Evolutionary conservation across 2,797 vertebrate genomes (phyloP).

Genomic region (Cryptoblepharus egeriae): DNA sequence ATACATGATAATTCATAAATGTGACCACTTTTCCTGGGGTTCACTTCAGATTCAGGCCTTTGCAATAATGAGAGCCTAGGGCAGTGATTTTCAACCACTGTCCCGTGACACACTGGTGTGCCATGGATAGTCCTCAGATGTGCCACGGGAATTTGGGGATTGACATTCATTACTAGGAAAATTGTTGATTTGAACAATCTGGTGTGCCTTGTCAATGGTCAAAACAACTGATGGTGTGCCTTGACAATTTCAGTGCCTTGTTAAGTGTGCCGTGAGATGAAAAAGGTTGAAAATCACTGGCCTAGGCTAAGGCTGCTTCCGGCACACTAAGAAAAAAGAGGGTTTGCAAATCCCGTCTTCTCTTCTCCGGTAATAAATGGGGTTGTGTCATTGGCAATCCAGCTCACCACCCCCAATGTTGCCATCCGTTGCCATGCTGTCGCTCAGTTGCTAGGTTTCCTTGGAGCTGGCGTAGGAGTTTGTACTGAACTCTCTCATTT

Average conservation of each 20-base stretch:
- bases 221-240: too few species aligned
- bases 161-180: too few species aligned
- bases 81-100: too few species aligned
- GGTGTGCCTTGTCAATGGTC: too few species aligned
- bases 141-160: too few species aligned
- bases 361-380: conserved; percentile 6
- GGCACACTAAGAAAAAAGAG: background rate
- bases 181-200: too few species aligned
- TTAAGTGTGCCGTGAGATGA: too few species aligned
- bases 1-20: background rate
- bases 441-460: conserved; percentile 78
- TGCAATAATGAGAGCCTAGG: too few species aligned
- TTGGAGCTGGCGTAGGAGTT: conserved; percentile 75
- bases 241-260: too few species aligned
- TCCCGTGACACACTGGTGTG: too few species aligned
- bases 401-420: conserved; percentile 39
- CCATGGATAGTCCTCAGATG: too few species aligned
- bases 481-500: conserved; percentile 59
- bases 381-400: conserved; percentile 30
- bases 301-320: background rate
- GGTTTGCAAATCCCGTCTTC: background rate
- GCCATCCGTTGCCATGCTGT: conserved; percentile 71
- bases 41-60: background rate
- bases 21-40: background rate
- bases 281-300: too few species aligned